Evolutionary conservation across 2,113 vertebrate genomes (phyloP), one percentile per base, ranked within the genome.

Genomic region (Romanogobio albipinnatus): DNA sequence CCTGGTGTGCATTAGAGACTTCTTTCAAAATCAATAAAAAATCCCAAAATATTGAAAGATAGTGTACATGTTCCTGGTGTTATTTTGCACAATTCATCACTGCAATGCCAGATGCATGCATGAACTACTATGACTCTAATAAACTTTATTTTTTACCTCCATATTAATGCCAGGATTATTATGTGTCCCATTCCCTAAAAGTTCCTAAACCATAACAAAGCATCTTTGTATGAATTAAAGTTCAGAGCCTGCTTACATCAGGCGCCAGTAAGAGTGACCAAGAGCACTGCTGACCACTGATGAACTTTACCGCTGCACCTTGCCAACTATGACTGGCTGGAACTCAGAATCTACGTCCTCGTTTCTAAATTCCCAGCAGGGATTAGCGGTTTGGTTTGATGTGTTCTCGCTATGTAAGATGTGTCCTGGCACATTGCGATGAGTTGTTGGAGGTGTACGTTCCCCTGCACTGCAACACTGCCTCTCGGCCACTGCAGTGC

Each of bases 401-500:
- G 43, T 78, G 53, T 78, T 78, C 76, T 59, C 39, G 5, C 82
- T n/a, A 19, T 68, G 59, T 11, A 49, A 51, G 19, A 39, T 22
- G 66, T 43, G 79, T 66, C 61, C 29, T 17, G 53, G 58, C 58
- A 75, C 70, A 47, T 83, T 19, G 17, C 53, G 17, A 56, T 56
- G 76, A 77, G 19, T 33, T 77, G 17, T 76, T 51, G 47, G 76
- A 59, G 36, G 33, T 64, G 78, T 13, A 10, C 10, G 7, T 51
- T 49, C 13, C 29, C 9, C 78, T 68, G 61, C 43, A 26, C 45
- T 81, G 78, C 78, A 81, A 33, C 45, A 9, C 78, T 6, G 26
- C n/a, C 70, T 58, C 85, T 29, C 29, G 51, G 79, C 45, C 76
- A 81, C 87, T 86, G 81, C 87, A 86, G 81, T 71, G 76, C 5